Evolutionary conservation across 2,888 invertebrate genomes (phyloP), one percentile per base, ranked within the genome.

Genomic region (Azorinus chamasolen): DNA sequence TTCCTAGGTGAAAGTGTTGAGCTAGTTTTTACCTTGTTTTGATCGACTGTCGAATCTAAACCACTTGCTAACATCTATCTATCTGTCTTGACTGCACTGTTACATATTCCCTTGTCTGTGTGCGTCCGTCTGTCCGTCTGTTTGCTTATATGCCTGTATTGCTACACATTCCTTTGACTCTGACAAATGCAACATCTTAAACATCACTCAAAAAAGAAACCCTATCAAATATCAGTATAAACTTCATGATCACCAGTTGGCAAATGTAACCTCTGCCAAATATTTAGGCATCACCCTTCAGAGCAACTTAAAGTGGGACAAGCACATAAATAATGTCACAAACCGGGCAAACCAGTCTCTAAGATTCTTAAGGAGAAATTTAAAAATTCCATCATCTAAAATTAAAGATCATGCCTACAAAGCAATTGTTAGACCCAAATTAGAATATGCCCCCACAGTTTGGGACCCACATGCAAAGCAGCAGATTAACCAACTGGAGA

Each of bases 381-480:
- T 66, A 2, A 66, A 50, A 41, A 50, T 66, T 18, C 20, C n/a
- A 12, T 58, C 50, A 10, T 24, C 18, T 16, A 50, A 46, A 48
- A 41, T 58, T 16, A 51, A 68, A 41, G 59, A 68, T 2, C 51
- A 41, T 39, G 53, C 68, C 2, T 59, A 53, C 22, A 59, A 50
- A 41, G 51, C 59, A 16, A 41, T 68, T 14, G 59, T 41, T 6
- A 59, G 68, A 59, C 68, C 59, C 6, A 68, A 41, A 51, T 37
- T 68, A 24, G 59, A 68, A 68, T 53, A 59, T 22, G 39, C 51
- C 18, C 25, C 55, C 2, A 43, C 51, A 39, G 53, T 61, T 1
- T 68, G 68, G 53, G 68, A 59, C 54, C 68, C 68, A 43, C 51
- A 51, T 24, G 10, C 20, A n/a, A 24, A 48, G 14, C 43, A 10